phyloP scores from a whole-genome alignment of 2,888 invertebrate genomes.

The Napeogenes inachia region DNA sequence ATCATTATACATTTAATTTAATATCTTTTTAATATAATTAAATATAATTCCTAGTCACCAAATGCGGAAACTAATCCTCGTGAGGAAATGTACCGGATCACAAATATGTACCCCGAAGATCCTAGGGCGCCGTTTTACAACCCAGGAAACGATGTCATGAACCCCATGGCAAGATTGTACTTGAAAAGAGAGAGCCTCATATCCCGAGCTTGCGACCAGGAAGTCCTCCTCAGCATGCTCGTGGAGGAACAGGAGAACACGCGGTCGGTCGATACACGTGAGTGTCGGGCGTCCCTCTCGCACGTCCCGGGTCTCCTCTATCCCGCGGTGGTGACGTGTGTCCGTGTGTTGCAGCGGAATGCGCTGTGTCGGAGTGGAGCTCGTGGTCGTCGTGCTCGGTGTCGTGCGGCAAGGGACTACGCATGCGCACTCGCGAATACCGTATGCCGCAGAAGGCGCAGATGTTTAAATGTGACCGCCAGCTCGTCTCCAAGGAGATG shows the following conservation, averaged over 20 bases:
- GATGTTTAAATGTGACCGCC: conserved; percentile 82
- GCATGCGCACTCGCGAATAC: conserved; percentile 87
- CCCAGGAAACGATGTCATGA: conserved; percentile 80
- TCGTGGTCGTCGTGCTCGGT: conserved; percentile 90
- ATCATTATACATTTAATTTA: background rate
- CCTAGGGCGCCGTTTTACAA: conserved; percentile 95
- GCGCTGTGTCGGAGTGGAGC: conserved; percentile 85
- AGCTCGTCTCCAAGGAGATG: conserved; percentile 92
- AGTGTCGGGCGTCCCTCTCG: conserved; percentile 40
- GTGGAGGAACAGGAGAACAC: conserved; percentile 82
- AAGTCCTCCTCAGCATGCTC: conserved; percentile 76
- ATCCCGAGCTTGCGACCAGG: conserved; percentile 84
- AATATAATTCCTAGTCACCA: conserved; percentile 78
- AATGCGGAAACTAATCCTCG: conserved; percentile 86
- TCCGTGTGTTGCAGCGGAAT: conserved; percentile 80
- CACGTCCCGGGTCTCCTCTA: background rate
- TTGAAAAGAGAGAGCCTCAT: conserved; percentile 85
- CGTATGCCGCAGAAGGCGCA: conserved; percentile 83
- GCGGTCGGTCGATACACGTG: conserved; percentile 82
- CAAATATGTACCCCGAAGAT: conserved; percentile 93
- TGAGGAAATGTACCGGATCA: conserved; percentile 92
- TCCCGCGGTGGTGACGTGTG: no score
- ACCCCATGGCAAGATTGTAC: conserved; percentile 89
- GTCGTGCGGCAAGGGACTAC: conserved; percentile 90
- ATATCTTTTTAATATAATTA: background rate